Evolutionary conservation across 2,797 vertebrate species (phyloP).

Genomic region (Hyperoplus lanceolatus): DNA sequence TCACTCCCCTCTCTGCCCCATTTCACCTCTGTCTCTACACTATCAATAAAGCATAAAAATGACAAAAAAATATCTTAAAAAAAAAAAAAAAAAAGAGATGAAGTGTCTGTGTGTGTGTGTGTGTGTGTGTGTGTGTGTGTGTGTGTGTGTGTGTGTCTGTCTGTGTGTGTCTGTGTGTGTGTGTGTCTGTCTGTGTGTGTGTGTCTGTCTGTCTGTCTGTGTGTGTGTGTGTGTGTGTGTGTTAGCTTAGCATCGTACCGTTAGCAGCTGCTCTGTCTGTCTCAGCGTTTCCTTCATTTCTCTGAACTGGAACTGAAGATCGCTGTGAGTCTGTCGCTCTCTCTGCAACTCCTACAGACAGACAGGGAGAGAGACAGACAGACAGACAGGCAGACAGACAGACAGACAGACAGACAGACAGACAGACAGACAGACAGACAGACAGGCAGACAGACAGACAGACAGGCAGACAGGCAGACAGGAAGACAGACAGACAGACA

Average conservation of each 20-base stretch:
- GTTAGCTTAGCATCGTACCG: slow-evolving; percentile 74
- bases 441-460: no score
- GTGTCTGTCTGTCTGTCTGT: neutral
- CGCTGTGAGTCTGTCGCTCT: slow-evolving; percentile 87
- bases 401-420: no score
- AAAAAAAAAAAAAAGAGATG: no score
- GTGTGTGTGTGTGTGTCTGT: neutral
- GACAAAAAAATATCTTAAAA: no score
- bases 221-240: neutral
- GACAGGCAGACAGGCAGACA: no score
- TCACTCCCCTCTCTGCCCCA: no score
- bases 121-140: neutral
- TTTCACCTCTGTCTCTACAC: no score
- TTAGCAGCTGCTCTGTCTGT: slow-evolving; percentile 90
- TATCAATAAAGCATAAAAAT: no score
- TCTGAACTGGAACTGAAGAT: slow-evolving; percentile 89
- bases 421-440: no score
- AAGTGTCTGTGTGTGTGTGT: no score
- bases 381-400: no score
- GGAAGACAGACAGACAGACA: no score
- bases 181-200: neutral
- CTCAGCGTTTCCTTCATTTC: slow-evolving; percentile 90
- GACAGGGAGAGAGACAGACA: neutral
- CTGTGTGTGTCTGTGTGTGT: neutral
- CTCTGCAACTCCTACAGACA: slow-evolving; percentile 88